Conservation (phyloP, 1,140 invertebrate species). For the Drosophila seguyi region DNA sequence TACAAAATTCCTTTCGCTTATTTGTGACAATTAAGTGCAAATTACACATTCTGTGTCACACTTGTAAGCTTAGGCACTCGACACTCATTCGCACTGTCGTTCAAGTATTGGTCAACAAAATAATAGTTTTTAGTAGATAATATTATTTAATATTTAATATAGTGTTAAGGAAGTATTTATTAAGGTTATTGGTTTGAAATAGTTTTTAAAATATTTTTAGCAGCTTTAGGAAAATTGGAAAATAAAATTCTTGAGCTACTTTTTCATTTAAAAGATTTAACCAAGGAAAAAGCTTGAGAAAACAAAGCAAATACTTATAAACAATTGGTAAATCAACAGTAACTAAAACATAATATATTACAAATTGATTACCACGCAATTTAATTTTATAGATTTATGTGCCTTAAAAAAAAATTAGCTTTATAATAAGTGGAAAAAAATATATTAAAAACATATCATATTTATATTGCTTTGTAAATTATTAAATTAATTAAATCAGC, state of each 20-base stretch:
- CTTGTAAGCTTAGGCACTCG: conserved; percentile 8
- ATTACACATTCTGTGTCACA: conserved; percentile 60
- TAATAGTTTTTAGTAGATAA: background rate
- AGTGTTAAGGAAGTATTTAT: background rate
- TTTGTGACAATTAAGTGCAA: conserved; percentile 75
- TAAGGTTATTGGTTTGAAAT: background rate
- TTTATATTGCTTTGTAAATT: background rate
- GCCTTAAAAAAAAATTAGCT: background rate
- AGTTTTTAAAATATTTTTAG: too few relatives aligned
- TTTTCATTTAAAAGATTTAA: background rate
- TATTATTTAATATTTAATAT: background rate
- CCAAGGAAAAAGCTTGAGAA: background rate
- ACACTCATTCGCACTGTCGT: conserved; percentile 2
- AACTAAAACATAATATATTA: background rate
- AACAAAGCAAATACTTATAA: background rate
- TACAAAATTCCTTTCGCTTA: conserved; percentile 66
- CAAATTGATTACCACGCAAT: background rate
- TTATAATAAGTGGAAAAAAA: background rate
- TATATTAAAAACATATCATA: background rate
- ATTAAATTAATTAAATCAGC: background rate
- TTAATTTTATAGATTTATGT: too few relatives aligned
- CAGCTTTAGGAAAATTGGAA: background rate
- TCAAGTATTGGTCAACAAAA: conserved; percentile 3
- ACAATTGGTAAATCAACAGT: background rate
- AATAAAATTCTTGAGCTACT: background rate